Conservation (phyloP, 2,113 vertebrate species). For the Rhinolophus sinicus region DNA sequence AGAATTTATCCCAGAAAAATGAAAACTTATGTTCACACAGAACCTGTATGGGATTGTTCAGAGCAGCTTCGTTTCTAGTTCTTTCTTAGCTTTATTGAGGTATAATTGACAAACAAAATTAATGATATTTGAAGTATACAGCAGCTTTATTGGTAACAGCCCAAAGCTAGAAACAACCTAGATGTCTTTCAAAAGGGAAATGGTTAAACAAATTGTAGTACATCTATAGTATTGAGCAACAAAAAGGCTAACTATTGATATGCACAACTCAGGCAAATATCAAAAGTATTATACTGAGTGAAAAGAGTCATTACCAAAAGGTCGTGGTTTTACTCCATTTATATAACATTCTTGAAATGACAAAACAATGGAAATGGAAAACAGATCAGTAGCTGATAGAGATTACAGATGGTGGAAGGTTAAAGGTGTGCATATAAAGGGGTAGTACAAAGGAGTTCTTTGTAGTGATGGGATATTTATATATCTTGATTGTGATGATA, state of each 20-base stretch:
- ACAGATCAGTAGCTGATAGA: background rate
- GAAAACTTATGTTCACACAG: background rate
- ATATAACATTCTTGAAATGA: no score
- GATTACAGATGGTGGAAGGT: background rate
- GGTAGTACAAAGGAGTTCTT: background rate
- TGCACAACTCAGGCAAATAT: background rate
- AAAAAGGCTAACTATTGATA: background rate
- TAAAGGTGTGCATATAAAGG: background rate
- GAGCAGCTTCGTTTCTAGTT: background rate
- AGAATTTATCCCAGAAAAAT: background rate
- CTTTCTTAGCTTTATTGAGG: background rate
- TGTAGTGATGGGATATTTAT: background rate
- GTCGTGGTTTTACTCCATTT: no score
- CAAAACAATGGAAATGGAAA: background rate
- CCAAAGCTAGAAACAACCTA: background rate
- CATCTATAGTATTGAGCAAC: background rate
- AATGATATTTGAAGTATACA: background rate
- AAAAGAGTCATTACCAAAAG: no score
- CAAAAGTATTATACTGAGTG: background rate
- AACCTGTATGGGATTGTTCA: background rate
- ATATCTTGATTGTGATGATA: background rate
- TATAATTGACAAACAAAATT: background rate
- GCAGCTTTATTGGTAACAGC: background rate
- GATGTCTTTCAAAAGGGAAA: background rate
- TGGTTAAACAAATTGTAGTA: background rate